Evolutionary conservation across 2,888 invertebrate species (phyloP).

Genomic region (Mystacides longicornis): DNA sequence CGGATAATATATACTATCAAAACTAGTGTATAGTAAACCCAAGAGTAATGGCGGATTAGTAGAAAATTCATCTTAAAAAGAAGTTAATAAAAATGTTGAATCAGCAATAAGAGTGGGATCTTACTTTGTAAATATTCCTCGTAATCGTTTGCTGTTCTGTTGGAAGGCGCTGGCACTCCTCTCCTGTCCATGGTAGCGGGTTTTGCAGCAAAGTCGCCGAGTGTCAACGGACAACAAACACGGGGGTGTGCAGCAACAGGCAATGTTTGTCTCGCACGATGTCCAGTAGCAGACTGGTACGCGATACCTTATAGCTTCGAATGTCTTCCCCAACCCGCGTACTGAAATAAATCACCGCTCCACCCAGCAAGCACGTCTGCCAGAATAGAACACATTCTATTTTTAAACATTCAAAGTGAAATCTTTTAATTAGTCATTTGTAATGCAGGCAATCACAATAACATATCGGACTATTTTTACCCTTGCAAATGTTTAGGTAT

Average conservation of each 20-base stretch:
- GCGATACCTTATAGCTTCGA: background rate
- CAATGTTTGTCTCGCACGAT: background rate
- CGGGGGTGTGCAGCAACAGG: background rate
- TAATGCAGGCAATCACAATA: background rate
- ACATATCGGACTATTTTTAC: background rate
- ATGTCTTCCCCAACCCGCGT: background rate
- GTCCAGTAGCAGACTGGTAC: background rate
- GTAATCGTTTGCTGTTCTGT: background rate
- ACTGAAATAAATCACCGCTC: conserved; percentile 10
- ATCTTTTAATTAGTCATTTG: background rate
- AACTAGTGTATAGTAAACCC: no score
- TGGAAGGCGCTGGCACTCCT: background rate
- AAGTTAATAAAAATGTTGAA: no score
- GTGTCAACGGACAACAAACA: background rate
- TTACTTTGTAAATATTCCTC: background rate
- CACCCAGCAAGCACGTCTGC: background rate
- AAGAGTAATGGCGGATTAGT: no score
- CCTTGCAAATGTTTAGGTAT: no score
- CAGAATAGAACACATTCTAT: background rate
- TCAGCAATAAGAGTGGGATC: no score
- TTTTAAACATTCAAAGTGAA: background rate
- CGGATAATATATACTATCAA: no score
- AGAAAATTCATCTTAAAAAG: no score
- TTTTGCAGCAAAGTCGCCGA: no score
- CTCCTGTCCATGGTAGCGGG: background rate